These are phyloP conservation scores for Polydesmus complanatus DNA, from an alignment of 2,888 invertebrate genomes.

Conservation along the genomic window DNA sequence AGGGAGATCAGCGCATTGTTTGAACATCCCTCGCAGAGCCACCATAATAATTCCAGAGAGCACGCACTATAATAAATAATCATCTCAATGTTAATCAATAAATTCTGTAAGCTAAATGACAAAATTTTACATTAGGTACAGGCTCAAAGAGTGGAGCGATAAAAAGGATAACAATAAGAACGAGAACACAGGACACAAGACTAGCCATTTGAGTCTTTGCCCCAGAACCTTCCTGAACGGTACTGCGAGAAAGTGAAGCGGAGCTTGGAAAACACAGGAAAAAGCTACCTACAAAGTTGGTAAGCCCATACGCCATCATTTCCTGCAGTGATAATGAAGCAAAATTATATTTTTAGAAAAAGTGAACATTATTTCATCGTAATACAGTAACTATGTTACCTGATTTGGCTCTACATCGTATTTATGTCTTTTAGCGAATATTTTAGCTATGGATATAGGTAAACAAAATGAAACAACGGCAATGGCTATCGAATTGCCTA, in stretches of 20 bases:
- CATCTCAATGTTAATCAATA: too few species aligned
- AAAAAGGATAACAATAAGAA: slow-evolving; percentile 67
- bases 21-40: slow-evolving; percentile 60
- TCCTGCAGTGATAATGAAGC: slow-evolving; percentile 23
- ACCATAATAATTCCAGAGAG: slow-evolving; percentile 68
- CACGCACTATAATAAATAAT: slow-evolving; percentile 47
- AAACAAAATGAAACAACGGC: slow-evolving; percentile 57
- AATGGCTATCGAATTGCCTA: slow-evolving; percentile 49
- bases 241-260: slow-evolving; percentile 38
- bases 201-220: slow-evolving; percentile 68
- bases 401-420: slow-evolving; percentile 59
- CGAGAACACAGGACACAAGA: slow-evolving; percentile 56
- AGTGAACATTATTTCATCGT: too few species aligned
- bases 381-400: slow-evolving; percentile 29
- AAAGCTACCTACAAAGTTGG: slow-evolving; percentile 34
- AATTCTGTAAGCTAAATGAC: too few species aligned
- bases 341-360: too few species aligned
- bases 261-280: slow-evolving; percentile 37
- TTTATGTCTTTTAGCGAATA: slow-evolving; percentile 54
- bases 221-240: slow-evolving; percentile 74
- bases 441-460: slow-evolving; percentile 57
- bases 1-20: slow-evolving; percentile 52
- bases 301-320: slow-evolving; percentile 28
- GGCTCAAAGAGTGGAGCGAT: slow-evolving; percentile 77
- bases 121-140: slow-evolving; percentile 66